phyloP scores from a whole-genome alignment of 1,140 invertebrate genomes.

The Wasmannia auropunctata region DNA sequence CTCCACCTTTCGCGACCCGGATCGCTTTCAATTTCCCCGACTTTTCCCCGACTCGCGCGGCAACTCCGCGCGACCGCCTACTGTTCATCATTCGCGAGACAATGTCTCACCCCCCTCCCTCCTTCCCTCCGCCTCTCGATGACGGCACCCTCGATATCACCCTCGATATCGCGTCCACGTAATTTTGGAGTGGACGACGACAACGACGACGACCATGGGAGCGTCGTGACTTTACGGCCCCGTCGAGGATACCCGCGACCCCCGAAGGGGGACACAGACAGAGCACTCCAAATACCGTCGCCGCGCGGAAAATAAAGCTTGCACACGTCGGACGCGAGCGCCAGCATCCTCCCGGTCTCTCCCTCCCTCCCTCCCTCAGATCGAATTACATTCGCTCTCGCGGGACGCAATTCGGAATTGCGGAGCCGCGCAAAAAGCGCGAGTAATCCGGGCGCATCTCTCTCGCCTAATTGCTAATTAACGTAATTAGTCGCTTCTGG shows the following conservation, averaged over 20 bases:
- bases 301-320: slow-evolving; percentile 19
- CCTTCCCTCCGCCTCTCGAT: background rate
- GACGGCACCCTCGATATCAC: background rate
- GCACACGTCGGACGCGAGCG: background rate
- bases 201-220: no score
- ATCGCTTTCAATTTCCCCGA: slow-evolving; percentile 40
- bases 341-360: background rate
- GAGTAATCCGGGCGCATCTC: background rate
- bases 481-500: slow-evolving; percentile 17
- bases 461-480: slow-evolving; percentile 19
- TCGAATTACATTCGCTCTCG: slow-evolving; percentile 7
- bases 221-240: slow-evolving; percentile 24
- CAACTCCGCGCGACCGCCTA: background rate
- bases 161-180: slow-evolving; percentile 33
- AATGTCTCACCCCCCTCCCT: background rate
- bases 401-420: slow-evolving; percentile 5
- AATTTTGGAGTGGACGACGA: slow-evolving; percentile 37
- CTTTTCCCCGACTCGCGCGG: background rate
- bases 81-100: slow-evolving; percentile 1
- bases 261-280: background rate
- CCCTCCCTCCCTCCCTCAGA: background rate
- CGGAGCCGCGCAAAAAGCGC: background rate
- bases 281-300: background rate
- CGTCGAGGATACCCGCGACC: slow-evolving; percentile 40
- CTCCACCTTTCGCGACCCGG: background rate